Percentiles rank a stretch among this genome's conserved stretches.
These are phyloP conservation scores for Castor canadensis DNA, from an alignment of 2,113 vertebrate genomes.

Conservation along the genomic window DNA sequence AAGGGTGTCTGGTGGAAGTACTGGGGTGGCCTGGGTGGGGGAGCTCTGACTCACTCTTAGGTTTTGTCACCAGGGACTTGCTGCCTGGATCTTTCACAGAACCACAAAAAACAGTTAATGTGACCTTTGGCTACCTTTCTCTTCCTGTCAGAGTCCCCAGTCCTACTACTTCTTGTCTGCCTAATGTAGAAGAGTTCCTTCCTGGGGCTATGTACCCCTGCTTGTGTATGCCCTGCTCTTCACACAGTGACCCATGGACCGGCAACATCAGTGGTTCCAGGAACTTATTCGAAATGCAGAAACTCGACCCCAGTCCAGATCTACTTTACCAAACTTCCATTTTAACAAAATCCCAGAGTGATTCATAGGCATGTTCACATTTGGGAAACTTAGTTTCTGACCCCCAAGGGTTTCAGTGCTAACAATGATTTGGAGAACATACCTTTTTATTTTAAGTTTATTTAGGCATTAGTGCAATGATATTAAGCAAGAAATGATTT, in stretches of 20 bases:
- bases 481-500: neutral
- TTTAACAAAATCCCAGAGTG: no score
- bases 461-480: neutral
- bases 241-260: neutral
- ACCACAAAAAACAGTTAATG: neutral
- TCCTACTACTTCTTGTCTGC: neutral
- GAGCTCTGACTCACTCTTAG: no score
- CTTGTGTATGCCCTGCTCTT: neutral
- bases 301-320: neutral
- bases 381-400: neutral
- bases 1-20: neutral
- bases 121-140: no score
- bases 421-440: rapidly evolving
- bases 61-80: neutral
- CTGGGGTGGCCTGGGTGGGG: neutral
- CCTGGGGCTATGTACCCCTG: no score
- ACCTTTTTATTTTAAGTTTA: neutral
- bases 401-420: neutral
- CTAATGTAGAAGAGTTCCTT: no score
- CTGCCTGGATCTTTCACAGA: neutral
- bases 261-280: rapidly evolving
- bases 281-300: neutral
- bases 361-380: rapidly evolving
- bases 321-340: rapidly evolving
- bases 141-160: neutral